Percentiles rank a stretch among this genome's conserved stretches.
These are phyloP conservation scores for Ormyrus labotus DNA, from an alignment of 2,888 invertebrate genomes.

Conservation along the genomic window DNA sequence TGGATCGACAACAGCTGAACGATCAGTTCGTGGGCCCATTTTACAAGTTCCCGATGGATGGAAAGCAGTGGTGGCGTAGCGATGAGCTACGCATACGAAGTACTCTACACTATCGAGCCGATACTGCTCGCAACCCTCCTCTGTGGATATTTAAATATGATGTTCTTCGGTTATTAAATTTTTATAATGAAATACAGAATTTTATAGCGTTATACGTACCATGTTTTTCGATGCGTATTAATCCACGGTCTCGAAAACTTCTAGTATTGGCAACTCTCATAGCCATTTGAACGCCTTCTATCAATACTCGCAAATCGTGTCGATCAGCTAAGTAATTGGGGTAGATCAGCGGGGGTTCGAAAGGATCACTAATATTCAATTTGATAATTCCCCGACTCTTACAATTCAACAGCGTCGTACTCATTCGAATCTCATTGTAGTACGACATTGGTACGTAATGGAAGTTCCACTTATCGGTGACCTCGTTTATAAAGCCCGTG, in stretches of 20 bases:
- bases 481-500: constrained; percentile 70
- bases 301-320: constrained; percentile 75
- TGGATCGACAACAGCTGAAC: constrained; percentile 4
- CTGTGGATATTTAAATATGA: background rate
- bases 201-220: no score
- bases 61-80: background rate
- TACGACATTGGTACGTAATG: constrained; percentile 68
- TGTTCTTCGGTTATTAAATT: background rate
- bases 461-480: constrained; percentile 77
- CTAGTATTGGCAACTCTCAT: background rate
- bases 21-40: constrained; percentile 1
- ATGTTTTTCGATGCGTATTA: no score
- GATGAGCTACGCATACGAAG: background rate
- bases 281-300: constrained; percentile 17
- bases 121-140: background rate
- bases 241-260: background rate
- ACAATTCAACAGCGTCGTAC: constrained; percentile 80
- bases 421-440: constrained; percentile 80
- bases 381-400: constrained; percentile 75
- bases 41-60: constrained; percentile 20
- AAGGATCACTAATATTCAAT: no score
- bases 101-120: background rate
- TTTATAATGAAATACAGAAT: no score
- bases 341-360: constrained; percentile 81
- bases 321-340: constrained; percentile 82